phyloP scores from a whole-genome alignment of 64 coral and sea anemone species.

The Dendronephthya gigantea region DNA sequence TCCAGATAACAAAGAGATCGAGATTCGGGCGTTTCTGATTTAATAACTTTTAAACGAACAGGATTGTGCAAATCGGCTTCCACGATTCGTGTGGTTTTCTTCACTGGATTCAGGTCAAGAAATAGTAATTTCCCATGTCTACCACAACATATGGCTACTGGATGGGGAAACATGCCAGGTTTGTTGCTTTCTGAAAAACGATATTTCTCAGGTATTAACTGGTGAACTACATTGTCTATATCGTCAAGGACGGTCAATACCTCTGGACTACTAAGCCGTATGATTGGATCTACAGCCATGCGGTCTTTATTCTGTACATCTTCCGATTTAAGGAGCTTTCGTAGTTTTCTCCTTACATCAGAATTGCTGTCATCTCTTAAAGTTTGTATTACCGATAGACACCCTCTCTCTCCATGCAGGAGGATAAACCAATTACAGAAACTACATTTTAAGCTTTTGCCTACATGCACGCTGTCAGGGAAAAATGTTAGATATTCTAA shows the following conservation, averaged over 20 bases:
- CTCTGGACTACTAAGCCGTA: conserved; percentile 21
- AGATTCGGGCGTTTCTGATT: too few species aligned
- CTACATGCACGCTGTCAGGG: conserved; percentile 55
- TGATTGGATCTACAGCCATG: conserved; percentile 41
- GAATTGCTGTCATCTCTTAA: conserved; percentile 32
- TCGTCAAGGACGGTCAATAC: conserved; percentile 29
- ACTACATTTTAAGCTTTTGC: conserved; percentile 55
- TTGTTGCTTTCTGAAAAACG: too few species aligned
- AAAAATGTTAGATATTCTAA: conserved; percentile 34
- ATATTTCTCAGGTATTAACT: too few species aligned
- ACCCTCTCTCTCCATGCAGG: conserved; percentile 14
- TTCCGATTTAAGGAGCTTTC: conserved; percentile 28
- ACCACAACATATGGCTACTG: too few species aligned
- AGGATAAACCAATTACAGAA: conserved; percentile 52
- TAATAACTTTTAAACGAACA: too few species aligned
- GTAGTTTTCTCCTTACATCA: conserved; percentile 24
- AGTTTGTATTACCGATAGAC: conserved; percentile 31
- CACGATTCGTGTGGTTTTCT: too few species aligned
- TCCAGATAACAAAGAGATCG: too few species aligned
- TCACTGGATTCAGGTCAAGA: too few species aligned
- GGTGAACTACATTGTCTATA: background rate
- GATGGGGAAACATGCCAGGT: too few species aligned
- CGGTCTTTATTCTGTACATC: conserved; percentile 46
- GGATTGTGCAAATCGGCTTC: too few species aligned
- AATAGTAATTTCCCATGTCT: too few species aligned